These are phyloP conservation scores for Malacosoma neustria DNA, from an alignment of 2,888 invertebrate genomes.

Conservation along the genomic window DNA sequence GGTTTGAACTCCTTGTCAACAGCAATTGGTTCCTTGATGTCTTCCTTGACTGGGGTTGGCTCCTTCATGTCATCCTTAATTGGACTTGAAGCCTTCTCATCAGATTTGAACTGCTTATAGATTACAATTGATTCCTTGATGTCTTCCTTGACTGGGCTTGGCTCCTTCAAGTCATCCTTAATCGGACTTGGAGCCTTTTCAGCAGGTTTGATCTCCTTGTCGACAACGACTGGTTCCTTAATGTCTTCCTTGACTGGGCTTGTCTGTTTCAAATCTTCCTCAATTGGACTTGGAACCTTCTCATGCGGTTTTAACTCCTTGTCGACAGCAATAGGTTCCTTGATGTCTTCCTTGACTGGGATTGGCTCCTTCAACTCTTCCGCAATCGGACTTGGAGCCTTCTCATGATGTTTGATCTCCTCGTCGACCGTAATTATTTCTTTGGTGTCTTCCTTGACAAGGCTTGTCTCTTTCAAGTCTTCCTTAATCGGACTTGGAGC, in stretches of 20 bases:
- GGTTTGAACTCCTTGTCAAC: not conserved
- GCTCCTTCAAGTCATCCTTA: not conserved
- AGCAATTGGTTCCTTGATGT: not conserved
- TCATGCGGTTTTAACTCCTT: not conserved
- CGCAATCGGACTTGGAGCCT: not conserved
- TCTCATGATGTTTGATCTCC: not conserved
- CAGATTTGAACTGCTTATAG: not conserved
- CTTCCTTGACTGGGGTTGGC: not conserved
- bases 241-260: not conserved
- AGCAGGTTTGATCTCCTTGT: not conserved
- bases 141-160: not conserved
- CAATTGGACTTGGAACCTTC: slow-evolving; percentile 1
- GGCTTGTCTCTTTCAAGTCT: not conserved
- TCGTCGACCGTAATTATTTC: not conserved
- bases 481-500: not conserved
- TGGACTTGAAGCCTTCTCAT: not conserved
- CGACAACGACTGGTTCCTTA: not conserved
- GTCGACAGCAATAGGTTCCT: not conserved
- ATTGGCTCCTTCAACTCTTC: slow-evolving; percentile 6
- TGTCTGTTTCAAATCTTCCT: not conserved
- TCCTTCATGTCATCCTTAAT: not conserved
- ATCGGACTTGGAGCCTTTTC: not conserved
- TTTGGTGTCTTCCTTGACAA: not conserved
- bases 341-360: slow-evolving; percentile 1
- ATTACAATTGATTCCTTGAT: not conserved